Evolutionary conservation across 1,140 invertebrate species (phyloP).

Genomic region (Drosophila pachea): DNA sequence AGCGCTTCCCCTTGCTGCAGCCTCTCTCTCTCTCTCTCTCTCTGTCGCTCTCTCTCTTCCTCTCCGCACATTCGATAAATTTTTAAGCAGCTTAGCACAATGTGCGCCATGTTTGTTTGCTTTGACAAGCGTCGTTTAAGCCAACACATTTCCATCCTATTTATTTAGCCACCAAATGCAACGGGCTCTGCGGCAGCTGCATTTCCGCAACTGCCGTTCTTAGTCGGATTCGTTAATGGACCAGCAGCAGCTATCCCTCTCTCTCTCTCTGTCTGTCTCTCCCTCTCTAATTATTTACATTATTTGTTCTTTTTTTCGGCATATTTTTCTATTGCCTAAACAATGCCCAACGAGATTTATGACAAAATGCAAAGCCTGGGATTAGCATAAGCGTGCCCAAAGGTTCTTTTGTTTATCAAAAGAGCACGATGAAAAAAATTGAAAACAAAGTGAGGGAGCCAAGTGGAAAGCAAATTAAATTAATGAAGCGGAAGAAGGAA

Average conservation of each 20-base stretch:
- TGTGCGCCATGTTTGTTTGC: constrained; percentile 15
- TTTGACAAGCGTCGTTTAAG: constrained; percentile 41
- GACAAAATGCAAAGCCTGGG: constrained; percentile 35
- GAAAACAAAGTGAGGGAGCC: constrained; percentile 12
- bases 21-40: no score
- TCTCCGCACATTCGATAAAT: constrained; percentile 45
- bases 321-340: background rate
- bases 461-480: constrained; percentile 63
- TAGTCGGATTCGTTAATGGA: no score
- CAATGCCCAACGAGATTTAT: constrained; percentile 19
- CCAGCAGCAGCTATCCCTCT: no score
- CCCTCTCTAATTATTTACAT: background rate
- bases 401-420: constrained; percentile 18
- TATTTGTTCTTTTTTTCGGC: background rate
- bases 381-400: constrained; percentile 58
- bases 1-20: no score
- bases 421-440: background rate
- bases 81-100: constrained; percentile 38
- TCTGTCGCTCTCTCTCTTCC: constrained; percentile 6
- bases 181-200: constrained; percentile 31
- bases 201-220: no score
- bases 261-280: background rate
- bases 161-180: constrained; percentile 26
- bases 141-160: constrained; percentile 45
- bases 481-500: constrained; percentile 68